Evolutionary conservation across 2,888 invertebrate genomes (phyloP).

Genomic region (Eurois occulta): DNA sequence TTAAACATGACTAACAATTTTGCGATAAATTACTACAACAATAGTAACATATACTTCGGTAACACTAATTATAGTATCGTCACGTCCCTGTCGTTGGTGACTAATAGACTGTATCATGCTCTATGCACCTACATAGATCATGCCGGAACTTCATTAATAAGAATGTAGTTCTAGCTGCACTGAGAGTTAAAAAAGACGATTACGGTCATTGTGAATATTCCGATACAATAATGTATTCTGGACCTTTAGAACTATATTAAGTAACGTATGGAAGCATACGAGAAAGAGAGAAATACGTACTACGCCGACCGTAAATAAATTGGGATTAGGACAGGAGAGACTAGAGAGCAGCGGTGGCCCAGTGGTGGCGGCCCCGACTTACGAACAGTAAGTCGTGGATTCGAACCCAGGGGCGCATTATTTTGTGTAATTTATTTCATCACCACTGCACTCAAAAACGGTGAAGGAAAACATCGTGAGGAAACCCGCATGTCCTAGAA

Average conservation of each 20-base stretch:
- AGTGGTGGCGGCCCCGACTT: too few species aligned
- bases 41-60: conserved; percentile 35
- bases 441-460: too few species aligned
- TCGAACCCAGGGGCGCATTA: too few species aligned
- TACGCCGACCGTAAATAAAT: background rate
- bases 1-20: conserved; percentile 41
- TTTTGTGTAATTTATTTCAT: too few species aligned
- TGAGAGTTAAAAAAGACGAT: background rate
- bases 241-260: too few species aligned
- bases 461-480: too few species aligned
- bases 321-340: background rate
- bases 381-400: too few species aligned
- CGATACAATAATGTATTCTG: background rate
- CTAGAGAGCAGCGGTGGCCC: too few species aligned
- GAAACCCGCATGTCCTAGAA: too few species aligned
- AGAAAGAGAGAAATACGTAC: too few species aligned
- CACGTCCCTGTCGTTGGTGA: conserved; percentile 46
- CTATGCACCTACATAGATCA: conserved; percentile 5
- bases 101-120: conserved; percentile 39
- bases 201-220: background rate
- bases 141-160: conserved; percentile 39
- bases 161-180: conserved; percentile 14
- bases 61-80: conserved; percentile 32
- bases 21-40: conserved; percentile 34
- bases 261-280: too few species aligned